These are phyloP conservation scores for Pogona vitticeps DNA, from an alignment of 2,113 vertebrate species.

Conservation along the genomic window DNA sequence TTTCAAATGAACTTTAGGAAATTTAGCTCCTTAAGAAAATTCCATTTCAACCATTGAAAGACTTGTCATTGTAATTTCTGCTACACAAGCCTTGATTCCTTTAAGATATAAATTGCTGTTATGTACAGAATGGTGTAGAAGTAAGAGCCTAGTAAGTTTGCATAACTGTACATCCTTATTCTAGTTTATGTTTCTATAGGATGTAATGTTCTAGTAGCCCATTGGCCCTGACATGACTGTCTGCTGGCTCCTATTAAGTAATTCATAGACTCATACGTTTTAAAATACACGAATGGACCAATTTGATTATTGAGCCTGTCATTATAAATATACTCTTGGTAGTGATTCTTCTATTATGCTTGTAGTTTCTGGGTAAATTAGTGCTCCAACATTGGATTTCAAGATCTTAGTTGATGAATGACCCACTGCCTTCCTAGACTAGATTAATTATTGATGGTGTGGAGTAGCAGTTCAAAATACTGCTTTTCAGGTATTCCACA, in stretches of 20 bases:
- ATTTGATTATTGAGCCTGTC: background rate
- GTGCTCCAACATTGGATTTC: too few species aligned
- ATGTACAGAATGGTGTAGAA: background rate
- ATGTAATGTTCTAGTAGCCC: background rate
- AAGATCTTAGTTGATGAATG: too few species aligned
- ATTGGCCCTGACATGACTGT: background rate
- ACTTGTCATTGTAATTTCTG: background rate
- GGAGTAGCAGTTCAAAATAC: too few species aligned
- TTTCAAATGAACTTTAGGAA: rapidly evolving
- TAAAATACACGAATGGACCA: background rate
- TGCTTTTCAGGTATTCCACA: too few species aligned
- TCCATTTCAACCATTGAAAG: background rate
- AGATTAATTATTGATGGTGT: too few species aligned
- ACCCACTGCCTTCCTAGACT: too few species aligned
- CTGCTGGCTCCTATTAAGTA: background rate
- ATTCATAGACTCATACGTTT: background rate
- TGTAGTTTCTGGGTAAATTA: background rate
- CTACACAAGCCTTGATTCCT: background rate
- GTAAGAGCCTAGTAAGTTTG: background rate
- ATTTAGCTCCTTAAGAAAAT: rapidly evolving
- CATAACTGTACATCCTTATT: background rate
- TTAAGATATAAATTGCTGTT: too few species aligned
- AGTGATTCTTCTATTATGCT: background rate
- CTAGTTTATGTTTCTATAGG: background rate
- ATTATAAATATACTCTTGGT: background rate